phyloP scores from a whole-genome alignment of 2,797 vertebrate species.

The Onychomys arenicola region DNA sequence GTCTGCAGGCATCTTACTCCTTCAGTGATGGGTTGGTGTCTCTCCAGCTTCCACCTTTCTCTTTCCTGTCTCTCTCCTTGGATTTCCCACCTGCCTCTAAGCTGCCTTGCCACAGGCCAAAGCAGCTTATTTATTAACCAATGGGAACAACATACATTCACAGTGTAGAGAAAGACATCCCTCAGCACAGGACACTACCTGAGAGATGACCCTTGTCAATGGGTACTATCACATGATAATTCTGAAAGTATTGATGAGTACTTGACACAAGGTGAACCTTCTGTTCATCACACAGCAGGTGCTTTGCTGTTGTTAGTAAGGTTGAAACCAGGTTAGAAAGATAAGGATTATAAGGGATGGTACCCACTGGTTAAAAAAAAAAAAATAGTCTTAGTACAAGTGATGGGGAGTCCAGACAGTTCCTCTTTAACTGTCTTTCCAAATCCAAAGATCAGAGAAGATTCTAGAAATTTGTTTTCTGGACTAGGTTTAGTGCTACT shows the following conservation, averaged over 20 bases:
- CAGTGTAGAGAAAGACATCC: no score
- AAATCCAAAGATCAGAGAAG: slow-evolving; percentile 13
- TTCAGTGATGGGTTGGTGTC: no score
- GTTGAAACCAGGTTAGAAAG: not conserved
- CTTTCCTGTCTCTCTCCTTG: no score
- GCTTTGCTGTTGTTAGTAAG: not conserved
- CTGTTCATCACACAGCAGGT: not conserved
- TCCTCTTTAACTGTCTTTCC: not conserved
- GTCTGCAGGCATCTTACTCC: no score
- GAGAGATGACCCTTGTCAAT: not conserved
- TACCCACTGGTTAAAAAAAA: not conserved
- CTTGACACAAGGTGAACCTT: not conserved
- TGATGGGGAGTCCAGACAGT: not conserved
- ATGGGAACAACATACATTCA: no score
- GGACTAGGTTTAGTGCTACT: not conserved
- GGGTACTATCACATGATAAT: not conserved
- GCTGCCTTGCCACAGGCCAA: no score
- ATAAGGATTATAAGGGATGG: not conserved
- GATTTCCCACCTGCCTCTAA: no score
- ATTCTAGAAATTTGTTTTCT: not conserved
- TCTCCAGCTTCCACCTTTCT: no score
- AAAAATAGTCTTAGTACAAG: not conserved
- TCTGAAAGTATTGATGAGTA: not conserved
- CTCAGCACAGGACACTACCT: not conserved
- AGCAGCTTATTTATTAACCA: no score